These are phyloP conservation scores for Anodontia alba DNA, from an alignment of 2,888 invertebrate genomes.

Conservation along the genomic window DNA sequence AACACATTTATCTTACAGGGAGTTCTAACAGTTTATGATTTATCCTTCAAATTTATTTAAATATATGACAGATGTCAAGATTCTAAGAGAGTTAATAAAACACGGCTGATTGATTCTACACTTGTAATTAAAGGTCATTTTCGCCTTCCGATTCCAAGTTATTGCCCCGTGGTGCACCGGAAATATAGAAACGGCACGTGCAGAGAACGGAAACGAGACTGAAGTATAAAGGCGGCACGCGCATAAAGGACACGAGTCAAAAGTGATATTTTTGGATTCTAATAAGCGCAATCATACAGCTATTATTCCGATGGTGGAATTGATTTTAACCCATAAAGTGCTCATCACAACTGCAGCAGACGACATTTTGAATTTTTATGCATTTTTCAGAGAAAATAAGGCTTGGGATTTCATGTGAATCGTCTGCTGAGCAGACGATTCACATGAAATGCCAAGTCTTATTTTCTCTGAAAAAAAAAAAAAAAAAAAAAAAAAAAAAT, in stretches of 20 bases:
- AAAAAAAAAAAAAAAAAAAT: no score
- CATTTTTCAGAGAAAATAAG: no score
- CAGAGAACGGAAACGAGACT: background rate
- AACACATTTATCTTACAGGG: no score
- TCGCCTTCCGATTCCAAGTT: conserved; percentile 1
- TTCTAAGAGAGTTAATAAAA: background rate
- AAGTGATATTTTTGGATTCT: background rate
- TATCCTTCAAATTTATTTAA: no score
- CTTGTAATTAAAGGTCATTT: background rate
- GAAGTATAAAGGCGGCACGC: background rate
- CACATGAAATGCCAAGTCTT: no score
- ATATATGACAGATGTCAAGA: background rate
- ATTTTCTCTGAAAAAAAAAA: no score
- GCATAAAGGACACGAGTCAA: background rate
- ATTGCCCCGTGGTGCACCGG: conserved; percentile 9
- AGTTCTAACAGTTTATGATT: no score
- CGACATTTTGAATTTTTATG: no score
- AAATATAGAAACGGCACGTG: conserved; percentile 2
- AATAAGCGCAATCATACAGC: background rate
- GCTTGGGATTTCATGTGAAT: no score
- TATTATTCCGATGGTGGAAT: background rate
- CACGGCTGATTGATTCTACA: background rate
- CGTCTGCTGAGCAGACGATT: no score
- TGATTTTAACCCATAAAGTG: background rate
- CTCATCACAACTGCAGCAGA: no score